These are phyloP conservation scores for fruit fly (Drosophila melanogaster) DNA, from an alignment of 1,140 invertebrate species.

Conservation along the genomic window Release_6_plus_ISO1_MT NT_033777.3:14212501-14213000, in stretches of 20 bases:
- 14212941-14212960: constrained; percentile 57
- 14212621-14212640: constrained; percentile 45
- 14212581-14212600: background rate
- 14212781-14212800: constrained; percentile 55
- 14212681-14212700: constrained; percentile 53
- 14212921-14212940: constrained; percentile 39
- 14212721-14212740: constrained; percentile 51
- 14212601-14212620: background rate
- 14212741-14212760: constrained; percentile 39
- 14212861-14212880: constrained; percentile 47
- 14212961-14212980: constrained; percentile 13
- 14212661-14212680: constrained; percentile 13
- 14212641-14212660: constrained; percentile 34
- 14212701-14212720: constrained; percentile 64
- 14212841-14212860: constrained; percentile 65
- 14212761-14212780: constrained; percentile 26
- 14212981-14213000: background rate
- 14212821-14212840: constrained; percentile 79
- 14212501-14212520: constrained; percentile 36
- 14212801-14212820: constrained; percentile 83
- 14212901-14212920: constrained; percentile 18
- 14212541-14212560: constrained; percentile 10
- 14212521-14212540: constrained; percentile 28
- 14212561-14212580: constrained; percentile 1
- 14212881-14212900: constrained; percentile 35